Percentiles rank a stretch among this genome's conserved stretches.
phyloP scores from a whole-genome alignment of 2,888 invertebrate species.

The Linnaemya vulpina region DNA sequence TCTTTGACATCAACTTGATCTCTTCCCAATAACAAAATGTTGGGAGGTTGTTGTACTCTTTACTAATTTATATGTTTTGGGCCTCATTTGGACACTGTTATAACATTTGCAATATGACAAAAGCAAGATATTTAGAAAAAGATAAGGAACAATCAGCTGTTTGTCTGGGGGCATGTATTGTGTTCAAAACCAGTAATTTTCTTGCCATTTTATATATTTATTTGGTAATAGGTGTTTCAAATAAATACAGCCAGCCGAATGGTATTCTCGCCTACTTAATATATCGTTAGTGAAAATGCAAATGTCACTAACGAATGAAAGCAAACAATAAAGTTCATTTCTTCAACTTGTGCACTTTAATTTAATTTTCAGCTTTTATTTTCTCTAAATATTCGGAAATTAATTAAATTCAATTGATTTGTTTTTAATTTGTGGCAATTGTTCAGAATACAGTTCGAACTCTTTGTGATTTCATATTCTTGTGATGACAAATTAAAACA shows the following conservation, averaged over 20 bases:
- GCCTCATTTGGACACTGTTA: not conserved
- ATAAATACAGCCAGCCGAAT: slow-evolving; percentile 44
- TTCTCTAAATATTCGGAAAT: no score
- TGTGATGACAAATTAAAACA: not conserved
- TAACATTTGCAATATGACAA: not conserved
- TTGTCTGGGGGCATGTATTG: not conserved
- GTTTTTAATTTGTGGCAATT: no score
- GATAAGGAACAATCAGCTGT: not conserved
- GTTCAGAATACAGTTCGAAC: no score
- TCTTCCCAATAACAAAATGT: no score
- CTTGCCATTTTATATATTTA: not conserved
- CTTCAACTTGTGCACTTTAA: no score
- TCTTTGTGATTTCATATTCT: no score
- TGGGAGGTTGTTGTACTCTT: no score
- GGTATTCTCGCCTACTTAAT: not conserved
- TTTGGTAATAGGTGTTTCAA: slow-evolving; percentile 14
- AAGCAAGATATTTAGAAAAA: not conserved
- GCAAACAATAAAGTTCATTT: no score
- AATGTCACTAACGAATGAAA: not conserved
- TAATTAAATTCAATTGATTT: no score
- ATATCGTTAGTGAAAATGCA: not conserved
- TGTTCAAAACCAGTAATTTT: not conserved
- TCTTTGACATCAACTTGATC: no score
- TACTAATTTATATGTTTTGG: not conserved
- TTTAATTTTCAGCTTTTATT: no score